phyloP scores from a whole-genome alignment of 2,888 invertebrate genomes.

The Oscheius sp. region DNA sequence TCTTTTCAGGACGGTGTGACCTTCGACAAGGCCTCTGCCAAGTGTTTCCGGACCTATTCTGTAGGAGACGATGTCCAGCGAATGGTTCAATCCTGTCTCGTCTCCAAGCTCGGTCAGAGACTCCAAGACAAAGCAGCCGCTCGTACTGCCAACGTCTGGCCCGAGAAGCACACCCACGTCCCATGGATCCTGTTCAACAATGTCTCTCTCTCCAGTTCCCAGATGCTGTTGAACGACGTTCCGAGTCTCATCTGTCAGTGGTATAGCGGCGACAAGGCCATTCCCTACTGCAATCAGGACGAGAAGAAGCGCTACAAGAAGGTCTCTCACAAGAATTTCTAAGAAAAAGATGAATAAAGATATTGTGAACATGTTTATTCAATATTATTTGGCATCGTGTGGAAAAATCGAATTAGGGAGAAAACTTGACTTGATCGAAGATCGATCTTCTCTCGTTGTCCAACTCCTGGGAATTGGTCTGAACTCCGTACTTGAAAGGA shows the following conservation, averaged over 20 bases:
- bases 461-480: too few relatives aligned
- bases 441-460: too few relatives aligned
- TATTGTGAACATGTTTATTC: too few relatives aligned
- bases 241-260: slow-evolving; percentile 59
- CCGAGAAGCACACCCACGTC: slow-evolving; percentile 61
- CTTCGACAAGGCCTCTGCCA: slow-evolving; percentile 56
- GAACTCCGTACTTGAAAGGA: too few relatives aligned
- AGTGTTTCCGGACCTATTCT: slow-evolving; percentile 57
- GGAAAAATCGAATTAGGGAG: too few relatives aligned
- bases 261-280: slow-evolving; percentile 55
- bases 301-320: slow-evolving; percentile 36
- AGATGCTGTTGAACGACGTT: slow-evolving; percentile 50
- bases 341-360: too few relatives aligned
- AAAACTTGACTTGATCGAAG: too few relatives aligned
- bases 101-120: slow-evolving; percentile 57
- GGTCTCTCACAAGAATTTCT: background rate
- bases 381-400: too few relatives aligned
- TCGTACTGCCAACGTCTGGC: slow-evolving; percentile 59
- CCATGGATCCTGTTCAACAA: slow-evolving; percentile 69
- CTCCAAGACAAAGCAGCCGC: slow-evolving; percentile 62
- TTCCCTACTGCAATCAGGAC: slow-evolving; percentile 55
- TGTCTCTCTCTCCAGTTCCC: slow-evolving; percentile 54
- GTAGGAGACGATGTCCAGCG: slow-evolving; percentile 55
- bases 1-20: slow-evolving; percentile 30
- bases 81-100: slow-evolving; percentile 59